phyloP scores from a whole-genome alignment of 1,140 invertebrate genomes.

The Dreissena rostriformis region DNA sequence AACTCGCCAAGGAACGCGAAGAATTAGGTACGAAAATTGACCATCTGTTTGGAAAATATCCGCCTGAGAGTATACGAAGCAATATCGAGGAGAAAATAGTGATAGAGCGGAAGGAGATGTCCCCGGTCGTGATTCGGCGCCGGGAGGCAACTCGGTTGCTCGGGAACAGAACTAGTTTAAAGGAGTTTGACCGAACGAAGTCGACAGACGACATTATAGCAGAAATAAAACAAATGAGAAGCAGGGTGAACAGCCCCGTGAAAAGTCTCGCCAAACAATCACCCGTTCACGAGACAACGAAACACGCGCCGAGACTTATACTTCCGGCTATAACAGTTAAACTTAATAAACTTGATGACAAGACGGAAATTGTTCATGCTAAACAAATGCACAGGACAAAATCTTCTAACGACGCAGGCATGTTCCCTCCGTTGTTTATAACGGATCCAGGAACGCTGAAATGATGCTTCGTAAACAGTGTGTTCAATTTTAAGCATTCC shows the following conservation, averaged over 20 bases:
- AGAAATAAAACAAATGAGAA: slow-evolving; percentile 36
- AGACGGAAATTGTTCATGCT: not conserved
- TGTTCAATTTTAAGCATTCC: not conserved
- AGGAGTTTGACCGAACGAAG: slow-evolving; percentile 11
- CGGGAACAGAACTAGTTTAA: slow-evolving; percentile 9
- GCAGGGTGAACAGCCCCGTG: slow-evolving; percentile 18
- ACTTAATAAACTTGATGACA: slow-evolving; percentile 1
- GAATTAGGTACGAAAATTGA: not conserved
- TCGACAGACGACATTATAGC: slow-evolving; percentile 35
- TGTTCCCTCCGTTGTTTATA: slow-evolving; percentile 39
- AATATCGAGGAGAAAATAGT: slow-evolving; percentile 42
- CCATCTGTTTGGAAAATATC: slow-evolving; percentile 45
- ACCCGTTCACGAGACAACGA: not conserved
- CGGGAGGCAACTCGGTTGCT: slow-evolving; percentile 42
- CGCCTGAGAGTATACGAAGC: slow-evolving; percentile 37
- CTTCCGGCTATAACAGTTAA: slow-evolving; percentile 52
- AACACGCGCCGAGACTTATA: slow-evolving; percentile 39
- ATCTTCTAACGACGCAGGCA: slow-evolving; percentile 4
- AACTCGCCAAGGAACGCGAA: slow-evolving; percentile 52
- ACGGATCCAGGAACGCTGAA: slow-evolving; percentile 28
- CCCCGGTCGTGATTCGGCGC: slow-evolving; percentile 16
- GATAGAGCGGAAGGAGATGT: slow-evolving; percentile 43
- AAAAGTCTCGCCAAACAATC: not conserved
- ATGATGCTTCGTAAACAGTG: not conserved
- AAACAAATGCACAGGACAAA: not conserved